Evolutionary conservation across 2,888 invertebrate genomes (phyloP).

Genomic region (Griposia aprilina): DNA sequence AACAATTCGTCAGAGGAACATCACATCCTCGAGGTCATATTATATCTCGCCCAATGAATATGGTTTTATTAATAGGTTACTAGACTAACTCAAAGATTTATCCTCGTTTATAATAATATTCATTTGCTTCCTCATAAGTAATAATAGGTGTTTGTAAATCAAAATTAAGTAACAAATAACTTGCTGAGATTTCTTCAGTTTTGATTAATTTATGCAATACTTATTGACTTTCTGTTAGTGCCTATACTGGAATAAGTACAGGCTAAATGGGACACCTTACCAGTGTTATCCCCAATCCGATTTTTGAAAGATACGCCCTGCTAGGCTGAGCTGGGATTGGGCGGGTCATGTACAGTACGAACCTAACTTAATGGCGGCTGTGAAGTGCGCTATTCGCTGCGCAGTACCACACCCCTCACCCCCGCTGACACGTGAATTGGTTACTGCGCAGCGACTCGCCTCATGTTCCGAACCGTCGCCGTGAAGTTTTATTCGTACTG

Average conservation of each 20-base stretch:
- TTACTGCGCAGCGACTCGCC: too few species aligned
- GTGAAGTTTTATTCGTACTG: too few species aligned
- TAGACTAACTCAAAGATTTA: conserved; percentile 5
- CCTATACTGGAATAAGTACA: not conserved
- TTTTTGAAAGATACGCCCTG: not conserved
- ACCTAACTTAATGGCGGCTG: too few species aligned
- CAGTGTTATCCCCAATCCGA: not conserved
- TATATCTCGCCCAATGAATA: conserved; percentile 23
- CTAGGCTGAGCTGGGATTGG: not conserved
- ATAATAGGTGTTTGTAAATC: conserved; percentile 12
- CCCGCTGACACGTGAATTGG: too few species aligned
- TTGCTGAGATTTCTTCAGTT: not conserved
- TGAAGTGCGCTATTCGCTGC: too few species aligned
- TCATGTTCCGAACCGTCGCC: too few species aligned
- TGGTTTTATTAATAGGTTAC: conserved; percentile 20
- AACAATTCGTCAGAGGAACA: conserved; percentile 10
- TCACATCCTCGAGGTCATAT: not conserved
- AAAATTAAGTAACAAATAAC: conserved; percentile 10
- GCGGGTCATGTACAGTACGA: not conserved
- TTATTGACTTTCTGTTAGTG: not conserved
- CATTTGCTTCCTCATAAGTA: conserved; percentile 16
- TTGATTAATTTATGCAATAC: not conserved
- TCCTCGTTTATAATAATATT: conserved; percentile 18
- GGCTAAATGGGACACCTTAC: not conserved
- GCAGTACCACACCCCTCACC: too few species aligned